These are phyloP conservation scores for Meiosimyza decipiens DNA, from an alignment of 2,888 invertebrate species.

Conservation along the genomic window DNA sequence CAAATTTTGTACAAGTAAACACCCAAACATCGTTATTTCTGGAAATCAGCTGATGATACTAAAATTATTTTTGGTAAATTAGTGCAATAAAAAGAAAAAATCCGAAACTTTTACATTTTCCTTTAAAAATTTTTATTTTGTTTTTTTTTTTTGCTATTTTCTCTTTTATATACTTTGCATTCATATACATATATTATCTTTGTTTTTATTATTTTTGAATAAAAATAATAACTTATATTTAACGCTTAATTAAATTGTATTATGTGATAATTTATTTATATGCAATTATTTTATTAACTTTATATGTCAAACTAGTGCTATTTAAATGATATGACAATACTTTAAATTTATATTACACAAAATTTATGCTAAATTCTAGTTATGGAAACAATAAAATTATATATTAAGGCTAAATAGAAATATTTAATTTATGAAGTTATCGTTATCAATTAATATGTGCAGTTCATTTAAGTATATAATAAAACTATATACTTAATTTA, in stretches of 20 bases:
- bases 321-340: not conserved
- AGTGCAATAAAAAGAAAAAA: too few species aligned
- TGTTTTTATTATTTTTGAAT: slow-evolving; percentile 35
- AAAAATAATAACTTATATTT: slow-evolving; percentile 5
- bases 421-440: not conserved
- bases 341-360: not conserved
- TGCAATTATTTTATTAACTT: not conserved
- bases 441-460: not conserved
- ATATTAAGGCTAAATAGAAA: too few species aligned
- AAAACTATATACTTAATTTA: slow-evolving; percentile 1
- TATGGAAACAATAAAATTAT: too few species aligned
- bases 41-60: too few species aligned
- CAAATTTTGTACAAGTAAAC: too few species aligned
- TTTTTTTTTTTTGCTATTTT: slow-evolving; percentile 9
- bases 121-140: slow-evolving; percentile 28
- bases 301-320: not conserved
- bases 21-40: too few species aligned
- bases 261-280: slow-evolving; percentile 12
- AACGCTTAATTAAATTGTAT: slow-evolving; percentile 4
- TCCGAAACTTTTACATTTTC: not conserved
- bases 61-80: too few species aligned
- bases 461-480: slow-evolving; percentile 7
- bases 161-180: slow-evolving; percentile 23
- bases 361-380: too few species aligned
- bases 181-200: slow-evolving; percentile 41